Evolutionary conservation across 2,888 invertebrate genomes (phyloP).

Genomic region (Oxytorus armatus): DNA sequence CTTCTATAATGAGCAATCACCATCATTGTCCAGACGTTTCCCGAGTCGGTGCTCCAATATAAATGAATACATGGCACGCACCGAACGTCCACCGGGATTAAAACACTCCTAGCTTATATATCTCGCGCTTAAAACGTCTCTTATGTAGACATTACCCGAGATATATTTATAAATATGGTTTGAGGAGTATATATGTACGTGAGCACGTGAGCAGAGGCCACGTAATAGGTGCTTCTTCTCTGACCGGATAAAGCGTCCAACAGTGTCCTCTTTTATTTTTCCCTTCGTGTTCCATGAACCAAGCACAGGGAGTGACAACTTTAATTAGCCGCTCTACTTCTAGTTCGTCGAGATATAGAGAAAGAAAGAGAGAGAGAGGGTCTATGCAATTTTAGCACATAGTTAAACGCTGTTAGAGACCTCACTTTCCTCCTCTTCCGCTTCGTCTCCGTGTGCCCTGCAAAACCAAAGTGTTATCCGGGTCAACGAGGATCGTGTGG

Average conservation of each 20-base stretch:
- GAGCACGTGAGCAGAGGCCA: conserved; percentile 27
- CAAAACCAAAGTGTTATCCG: conserved; percentile 61
- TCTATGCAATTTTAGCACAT: conserved; percentile 53
- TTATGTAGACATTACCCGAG: not conserved
- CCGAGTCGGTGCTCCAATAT: conserved; percentile 17
- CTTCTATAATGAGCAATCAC: too few relatives aligned
- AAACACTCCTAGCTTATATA: conserved; percentile 21
- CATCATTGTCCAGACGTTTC: conserved; percentile 20
- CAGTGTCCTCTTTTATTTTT: conserved; percentile 46
- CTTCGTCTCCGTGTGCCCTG: conserved; percentile 26
- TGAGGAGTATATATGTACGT: too few relatives aligned
- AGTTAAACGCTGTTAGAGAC: conserved; percentile 29
- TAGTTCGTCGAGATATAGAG: conserved; percentile 66
- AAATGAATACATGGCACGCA: conserved; percentile 40
- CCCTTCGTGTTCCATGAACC: conserved; percentile 60
- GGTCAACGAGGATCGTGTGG: conserved; percentile 63
- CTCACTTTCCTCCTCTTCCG: conserved; percentile 32
- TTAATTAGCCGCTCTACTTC: conserved; percentile 76
- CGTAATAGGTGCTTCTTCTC: conserved; percentile 47
- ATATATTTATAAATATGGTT: conserved; percentile 25
- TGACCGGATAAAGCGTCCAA: conserved; percentile 49
- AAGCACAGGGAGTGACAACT: conserved; percentile 68
- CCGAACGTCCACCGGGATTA: conserved; percentile 14
- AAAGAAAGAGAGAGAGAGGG: conserved; percentile 4
- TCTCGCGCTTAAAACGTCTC: conserved; percentile 7